A percentile compares a stretch with the other conserved stretches of the same genome.
phyloP scores from a whole-genome alignment of 2,888 invertebrate species.

The Endomychus coccineus region DNA sequence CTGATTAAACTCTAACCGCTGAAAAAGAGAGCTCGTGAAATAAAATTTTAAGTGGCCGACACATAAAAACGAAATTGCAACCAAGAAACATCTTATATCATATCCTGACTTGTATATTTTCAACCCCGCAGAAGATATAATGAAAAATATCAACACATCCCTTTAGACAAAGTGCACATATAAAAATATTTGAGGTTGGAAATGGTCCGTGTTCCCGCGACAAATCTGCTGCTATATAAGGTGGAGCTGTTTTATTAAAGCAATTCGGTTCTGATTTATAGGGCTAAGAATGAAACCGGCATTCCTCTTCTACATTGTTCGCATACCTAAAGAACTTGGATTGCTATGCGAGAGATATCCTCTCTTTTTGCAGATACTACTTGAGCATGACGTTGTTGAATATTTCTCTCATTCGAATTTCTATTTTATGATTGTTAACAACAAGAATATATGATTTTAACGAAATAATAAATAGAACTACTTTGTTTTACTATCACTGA shows the following conservation, averaged over 20 bases:
- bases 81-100: conserved; percentile 15
- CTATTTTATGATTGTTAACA: no score
- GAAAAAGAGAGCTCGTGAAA: no score
- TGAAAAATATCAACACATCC: conserved; percentile 24
- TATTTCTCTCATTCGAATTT: no score
- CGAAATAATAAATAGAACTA: no score
- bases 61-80: conserved; percentile 16
- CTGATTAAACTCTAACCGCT: neutral
- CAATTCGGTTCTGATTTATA: conserved; percentile 42
- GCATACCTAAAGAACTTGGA: conserved; percentile 41
- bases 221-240: conserved; percentile 30
- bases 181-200: conserved; percentile 42
- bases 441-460: no score
- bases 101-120: conserved; percentile 14
- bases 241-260: conserved; percentile 41
- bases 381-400: no score
- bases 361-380: conserved; percentile 2
- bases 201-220: conserved; percentile 36
- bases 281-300: conserved; percentile 42
- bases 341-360: conserved; percentile 5
- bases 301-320: conserved; percentile 40
- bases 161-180: conserved; percentile 42
- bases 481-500: no score
- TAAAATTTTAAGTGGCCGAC: conserved; percentile 17
- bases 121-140: conserved; percentile 12